Evolutionary conservation across 2,113 vertebrate species (phyloP).

Genomic region (Petroica traversi): DNA sequence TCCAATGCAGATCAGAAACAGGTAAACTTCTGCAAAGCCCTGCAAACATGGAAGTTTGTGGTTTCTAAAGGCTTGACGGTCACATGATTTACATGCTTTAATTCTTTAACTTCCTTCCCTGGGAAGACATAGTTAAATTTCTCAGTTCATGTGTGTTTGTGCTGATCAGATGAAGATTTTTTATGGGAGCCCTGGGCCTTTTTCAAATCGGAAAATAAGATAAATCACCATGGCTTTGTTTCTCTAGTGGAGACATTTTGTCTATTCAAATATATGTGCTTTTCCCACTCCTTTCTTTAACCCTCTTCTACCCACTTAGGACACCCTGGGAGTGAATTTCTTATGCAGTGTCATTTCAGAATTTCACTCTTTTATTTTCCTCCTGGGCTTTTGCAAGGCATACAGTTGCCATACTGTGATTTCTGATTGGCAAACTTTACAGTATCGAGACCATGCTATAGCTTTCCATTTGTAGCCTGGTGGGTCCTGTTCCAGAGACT

Average conservation of each 20-base stretch:
- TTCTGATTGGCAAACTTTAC: neutral
- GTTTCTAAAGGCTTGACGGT: neutral
- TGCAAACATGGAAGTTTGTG: neutral
- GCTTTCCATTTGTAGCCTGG: neutral
- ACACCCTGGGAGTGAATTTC: neutral
- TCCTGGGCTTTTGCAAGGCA: neutral
- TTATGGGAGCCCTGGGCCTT: conserved; percentile 15
- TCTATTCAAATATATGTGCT: neutral
- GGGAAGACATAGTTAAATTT: conserved; percentile 8
- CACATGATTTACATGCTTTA: neutral
- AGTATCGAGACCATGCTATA: neutral
- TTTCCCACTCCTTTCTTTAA: neutral
- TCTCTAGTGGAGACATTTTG: conserved; percentile 19
- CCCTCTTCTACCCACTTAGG: neutral
- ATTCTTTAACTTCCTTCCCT: conserved; percentile 25
- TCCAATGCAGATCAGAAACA: neutral
- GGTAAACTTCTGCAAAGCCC: neutral
- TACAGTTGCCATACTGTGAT: neutral
- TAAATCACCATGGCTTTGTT: conserved; percentile 48
- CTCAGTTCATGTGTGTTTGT: neutral
- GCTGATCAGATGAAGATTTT: conserved; percentile 38
- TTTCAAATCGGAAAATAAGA: conserved; percentile 24
- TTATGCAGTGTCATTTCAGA: neutral
- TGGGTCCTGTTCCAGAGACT: neutral
- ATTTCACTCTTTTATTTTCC: neutral